Base-by-base conservation (phyloP, 2,888 invertebrate species). In the Lithosia quadra region DNA sequence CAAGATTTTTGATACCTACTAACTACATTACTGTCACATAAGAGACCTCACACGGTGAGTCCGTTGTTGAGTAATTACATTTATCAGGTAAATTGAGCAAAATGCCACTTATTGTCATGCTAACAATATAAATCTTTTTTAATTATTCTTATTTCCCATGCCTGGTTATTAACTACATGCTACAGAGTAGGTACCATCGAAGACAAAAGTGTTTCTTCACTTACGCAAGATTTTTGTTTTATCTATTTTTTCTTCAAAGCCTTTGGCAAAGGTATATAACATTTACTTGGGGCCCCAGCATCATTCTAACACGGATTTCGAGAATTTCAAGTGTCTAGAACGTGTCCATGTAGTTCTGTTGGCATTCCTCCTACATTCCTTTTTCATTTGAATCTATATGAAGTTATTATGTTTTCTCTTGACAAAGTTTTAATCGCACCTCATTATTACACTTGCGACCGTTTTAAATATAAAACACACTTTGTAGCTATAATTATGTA, bases 141-240 rank as follows among this genome's bases (percentile, higher is more conserved):
- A 75, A 85, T 84, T 86, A 83, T 85, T 75, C 61, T 65, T 11
- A 60, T 21, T 85, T 86, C 86, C 77, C 86, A 86, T 77, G 80
- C 66, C 49, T 74, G 64, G 71, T 78, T 79, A 82, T 84, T 82
- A 77, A 62, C 71, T 76, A 74, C 77, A 77, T 76, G 79, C 80
- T 72, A 72, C 9, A 43, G 7, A 10, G n/a, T 11, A 22, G 21
- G 76, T 73, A 78, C 73, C 11, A 61, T 72, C 60, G 57, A 34
- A 2, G n/a, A 69, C 60, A 69, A 55, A 71, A 63, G 0, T 15
- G 10, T 63, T 56, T 28, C 11, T 15, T 10, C 8, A 15, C 4
- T 13, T 22, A n/a, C n/a, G n/a, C 9, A 18, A 11, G 24, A 33
- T 13, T 57, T 5, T 0, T 1, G 4, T 28, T 15, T 39, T 34